These are phyloP conservation scores for Rafetus swinhoei DNA, from an alignment of 2,113 vertebrate species.

Conservation along the genomic window DNA sequence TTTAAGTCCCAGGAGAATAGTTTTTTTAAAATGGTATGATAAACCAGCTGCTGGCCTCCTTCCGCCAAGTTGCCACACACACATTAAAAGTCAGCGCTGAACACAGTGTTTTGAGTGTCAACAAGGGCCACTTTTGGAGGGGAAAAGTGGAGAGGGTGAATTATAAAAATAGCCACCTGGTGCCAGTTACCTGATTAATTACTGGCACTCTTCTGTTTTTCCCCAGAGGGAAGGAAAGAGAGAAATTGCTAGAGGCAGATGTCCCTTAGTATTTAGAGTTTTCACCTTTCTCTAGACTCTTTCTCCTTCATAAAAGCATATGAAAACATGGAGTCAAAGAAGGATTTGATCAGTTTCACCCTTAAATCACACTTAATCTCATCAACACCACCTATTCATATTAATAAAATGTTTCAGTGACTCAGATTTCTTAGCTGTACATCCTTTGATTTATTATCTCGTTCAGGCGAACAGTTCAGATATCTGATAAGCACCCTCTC, in stretches of 20 bases:
- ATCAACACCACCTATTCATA: neutral
- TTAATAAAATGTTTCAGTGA: constrained; percentile 34
- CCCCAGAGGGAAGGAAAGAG: neutral
- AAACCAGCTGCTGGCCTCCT: neutral
- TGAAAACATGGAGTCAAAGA: constrained; percentile 18
- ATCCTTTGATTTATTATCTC: neutral
- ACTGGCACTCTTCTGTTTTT: neutral
- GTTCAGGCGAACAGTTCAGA: neutral
- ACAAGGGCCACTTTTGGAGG: neutral
- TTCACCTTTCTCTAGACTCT: neutral
- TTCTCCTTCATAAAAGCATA: neutral
- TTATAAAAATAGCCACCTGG: neutral
- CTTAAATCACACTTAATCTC: constrained; percentile 9
- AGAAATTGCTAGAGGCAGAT: neutral
- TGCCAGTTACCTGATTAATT: neutral
- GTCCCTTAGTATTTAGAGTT: neutral
- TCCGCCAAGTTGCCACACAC: neutral
- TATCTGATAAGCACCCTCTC: neutral
- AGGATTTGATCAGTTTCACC: neutral
- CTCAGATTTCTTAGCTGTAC: neutral
- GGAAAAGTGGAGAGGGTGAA: neutral
- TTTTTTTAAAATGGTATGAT: neutral
- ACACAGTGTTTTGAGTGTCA: neutral
- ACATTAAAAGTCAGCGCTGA: neutral
- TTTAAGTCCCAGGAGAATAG: neutral